Evolutionary conservation across 2,113 vertebrate genomes (phyloP).

Genomic region (Urocolius indicus): DNA sequence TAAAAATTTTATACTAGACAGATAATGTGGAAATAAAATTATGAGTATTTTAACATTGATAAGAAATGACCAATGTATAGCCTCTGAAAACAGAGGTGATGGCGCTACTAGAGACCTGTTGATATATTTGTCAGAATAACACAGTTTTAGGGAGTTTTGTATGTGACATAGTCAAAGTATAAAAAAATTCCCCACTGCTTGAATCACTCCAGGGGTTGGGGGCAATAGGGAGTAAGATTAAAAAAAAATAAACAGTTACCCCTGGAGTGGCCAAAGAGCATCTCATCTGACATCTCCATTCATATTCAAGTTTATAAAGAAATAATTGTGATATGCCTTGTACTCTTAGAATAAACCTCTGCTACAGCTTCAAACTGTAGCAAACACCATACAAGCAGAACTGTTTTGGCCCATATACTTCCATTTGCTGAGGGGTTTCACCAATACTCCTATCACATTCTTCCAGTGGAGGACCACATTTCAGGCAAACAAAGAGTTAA

Average conservation of each 20-base stretch:
- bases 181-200: not conserved
- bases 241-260: not conserved
- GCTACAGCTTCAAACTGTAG: not conserved
- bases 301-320: not conserved
- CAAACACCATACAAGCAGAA: not conserved
- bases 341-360: not conserved
- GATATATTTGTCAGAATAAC: not conserved
- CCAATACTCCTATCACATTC: not conserved
- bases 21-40: conserved; percentile 17
- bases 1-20: not conserved
- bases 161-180: not conserved
- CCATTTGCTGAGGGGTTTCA: not conserved
- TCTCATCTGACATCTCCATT: not conserved
- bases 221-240: not conserved
- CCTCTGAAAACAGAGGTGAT: not conserved
- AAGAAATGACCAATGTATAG: not conserved
- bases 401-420: not conserved
- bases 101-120: not conserved
- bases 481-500: not conserved
- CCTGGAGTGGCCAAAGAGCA: not conserved
- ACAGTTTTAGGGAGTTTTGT: not conserved
- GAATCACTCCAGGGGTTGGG: not conserved
- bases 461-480: not conserved
- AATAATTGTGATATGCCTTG: not conserved
- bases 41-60: not conserved